These are phyloP conservation scores for Paralvinella palmiformis DNA, from an alignment of 1,140 invertebrate genomes.

Conservation along the genomic window DNA sequence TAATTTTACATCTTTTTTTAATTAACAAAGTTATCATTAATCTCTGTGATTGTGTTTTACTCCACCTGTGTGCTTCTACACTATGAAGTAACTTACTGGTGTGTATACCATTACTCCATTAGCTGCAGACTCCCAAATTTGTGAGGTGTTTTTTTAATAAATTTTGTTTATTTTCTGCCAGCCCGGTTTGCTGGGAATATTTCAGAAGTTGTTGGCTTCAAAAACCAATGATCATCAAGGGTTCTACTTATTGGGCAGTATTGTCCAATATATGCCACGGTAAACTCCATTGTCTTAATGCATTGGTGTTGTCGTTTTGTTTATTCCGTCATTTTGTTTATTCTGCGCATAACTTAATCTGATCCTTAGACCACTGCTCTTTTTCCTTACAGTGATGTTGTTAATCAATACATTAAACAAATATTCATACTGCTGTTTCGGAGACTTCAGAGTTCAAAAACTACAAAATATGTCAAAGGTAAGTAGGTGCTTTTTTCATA, in stretches of 20 bases:
- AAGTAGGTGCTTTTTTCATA: background rate
- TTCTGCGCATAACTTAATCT: background rate
- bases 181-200: constrained; percentile 83
- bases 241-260: constrained; percentile 79
- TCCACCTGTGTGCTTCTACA: too few relatives aligned
- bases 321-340: background rate
- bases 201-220: constrained; percentile 92
- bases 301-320: background rate
- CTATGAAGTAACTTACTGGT: too few relatives aligned
- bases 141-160: background rate
- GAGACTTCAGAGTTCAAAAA: constrained; percentile 83
- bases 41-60: too few relatives aligned
- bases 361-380: too few relatives aligned
- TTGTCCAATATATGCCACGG: constrained; percentile 62
- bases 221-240: constrained; percentile 95
- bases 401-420: constrained; percentile 74
- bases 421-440: constrained; percentile 88
- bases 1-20: too few relatives aligned
- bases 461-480: constrained; percentile 74
- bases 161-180: constrained; percentile 49
- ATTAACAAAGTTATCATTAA: too few relatives aligned
- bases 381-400: too few relatives aligned
- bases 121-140: too few relatives aligned
- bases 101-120: too few relatives aligned
- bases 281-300: constrained; percentile 52